phyloP scores from a whole-genome alignment of 2,888 invertebrate species.

The Coenonympha glycerion region DNA sequence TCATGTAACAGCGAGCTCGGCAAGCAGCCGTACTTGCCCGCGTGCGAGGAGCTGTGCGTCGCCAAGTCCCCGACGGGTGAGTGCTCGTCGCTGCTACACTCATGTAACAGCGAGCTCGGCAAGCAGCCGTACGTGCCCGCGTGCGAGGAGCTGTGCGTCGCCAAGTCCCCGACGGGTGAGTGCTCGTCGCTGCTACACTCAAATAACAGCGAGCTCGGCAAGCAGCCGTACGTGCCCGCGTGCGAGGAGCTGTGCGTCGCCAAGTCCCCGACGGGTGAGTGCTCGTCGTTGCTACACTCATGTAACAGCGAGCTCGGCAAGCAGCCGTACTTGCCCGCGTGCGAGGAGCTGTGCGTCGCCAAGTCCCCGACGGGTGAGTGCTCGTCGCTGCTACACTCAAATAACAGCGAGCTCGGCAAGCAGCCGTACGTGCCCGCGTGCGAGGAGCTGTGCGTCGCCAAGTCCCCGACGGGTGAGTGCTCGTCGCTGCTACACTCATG shows the following conservation, averaged over 20 bases:
- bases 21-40: slow-evolving; percentile 51
- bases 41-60: slow-evolving; percentile 52
- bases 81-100: too few species aligned
- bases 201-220: slow-evolving; percentile 49
- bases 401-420: slow-evolving; percentile 47
- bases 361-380: slow-evolving; percentile 49
- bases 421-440: slow-evolving; percentile 51
- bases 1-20: slow-evolving; percentile 54
- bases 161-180: slow-evolving; percentile 47
- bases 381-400: too few species aligned
- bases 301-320: slow-evolving; percentile 51
- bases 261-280: slow-evolving; percentile 47
- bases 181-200: too few species aligned
- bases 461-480: slow-evolving; percentile 49
- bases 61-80: slow-evolving; percentile 47
- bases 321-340: slow-evolving; percentile 50
- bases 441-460: slow-evolving; percentile 56
- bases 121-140: slow-evolving; percentile 51
- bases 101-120: slow-evolving; percentile 53
- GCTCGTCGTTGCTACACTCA: too few species aligned
- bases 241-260: slow-evolving; percentile 56
- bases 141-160: slow-evolving; percentile 54
- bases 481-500: too few species aligned
- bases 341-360: slow-evolving; percentile 55
- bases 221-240: slow-evolving; percentile 51